These are phyloP conservation scores for Parnassius smintheus DNA, from an alignment of 2,888 invertebrate species.

Conservation along the genomic window DNA sequence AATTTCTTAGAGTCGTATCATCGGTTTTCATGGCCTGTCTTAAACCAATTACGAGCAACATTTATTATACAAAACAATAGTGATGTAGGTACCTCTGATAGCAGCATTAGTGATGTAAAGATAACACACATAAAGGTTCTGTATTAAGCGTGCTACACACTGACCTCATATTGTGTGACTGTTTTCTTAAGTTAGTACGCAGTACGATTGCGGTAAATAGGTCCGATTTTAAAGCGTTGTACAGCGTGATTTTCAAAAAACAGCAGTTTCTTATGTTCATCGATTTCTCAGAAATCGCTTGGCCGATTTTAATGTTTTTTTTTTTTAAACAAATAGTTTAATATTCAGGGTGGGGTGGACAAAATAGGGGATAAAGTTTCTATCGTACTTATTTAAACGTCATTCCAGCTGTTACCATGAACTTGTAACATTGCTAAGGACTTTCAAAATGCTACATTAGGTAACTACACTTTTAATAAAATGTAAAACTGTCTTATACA, in stretches of 20 bases:
- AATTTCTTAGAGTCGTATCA: slow-evolving; percentile 1
- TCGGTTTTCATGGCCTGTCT: slow-evolving; percentile 5
- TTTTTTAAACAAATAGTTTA: too few relatives aligned
- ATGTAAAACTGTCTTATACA: too few relatives aligned
- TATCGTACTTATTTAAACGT: too few relatives aligned
- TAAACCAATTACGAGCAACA: slow-evolving; percentile 13
- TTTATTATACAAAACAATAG: slow-evolving; percentile 16
- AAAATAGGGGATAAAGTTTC: too few relatives aligned
- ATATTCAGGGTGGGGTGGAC: too few relatives aligned
- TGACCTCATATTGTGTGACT: not conserved
- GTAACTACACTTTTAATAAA: too few relatives aligned
- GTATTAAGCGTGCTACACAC: slow-evolving; percentile 2
- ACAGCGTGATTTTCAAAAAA: not conserved
- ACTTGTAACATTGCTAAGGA: too few relatives aligned
- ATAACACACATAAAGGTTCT: slow-evolving; percentile 6
- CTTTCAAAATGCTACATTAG: too few relatives aligned
- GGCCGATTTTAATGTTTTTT: too few relatives aligned
- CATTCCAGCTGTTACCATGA: too few relatives aligned
- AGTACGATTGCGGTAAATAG: not conserved
- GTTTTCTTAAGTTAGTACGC: not conserved
- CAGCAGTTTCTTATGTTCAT: too few relatives aligned
- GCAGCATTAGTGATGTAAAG: slow-evolving; percentile 13
- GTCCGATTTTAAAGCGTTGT: not conserved
- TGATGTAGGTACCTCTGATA: slow-evolving; percentile 15
- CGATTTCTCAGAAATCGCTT: too few relatives aligned